phyloP scores from a whole-genome alignment of 1,140 invertebrate species.

The Leptinotarsa lineolata region DNA sequence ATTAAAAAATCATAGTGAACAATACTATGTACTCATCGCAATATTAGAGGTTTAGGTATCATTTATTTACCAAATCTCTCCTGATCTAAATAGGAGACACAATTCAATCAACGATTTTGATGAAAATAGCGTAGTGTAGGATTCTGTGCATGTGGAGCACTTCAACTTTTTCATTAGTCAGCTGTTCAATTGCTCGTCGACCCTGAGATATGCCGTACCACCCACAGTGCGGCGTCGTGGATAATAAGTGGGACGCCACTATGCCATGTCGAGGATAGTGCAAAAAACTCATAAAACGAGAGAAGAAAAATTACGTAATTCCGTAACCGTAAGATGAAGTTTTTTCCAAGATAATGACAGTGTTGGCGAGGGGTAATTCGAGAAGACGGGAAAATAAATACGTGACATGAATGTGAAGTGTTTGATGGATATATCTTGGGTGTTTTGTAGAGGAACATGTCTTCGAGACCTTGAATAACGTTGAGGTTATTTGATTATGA shows the following conservation, averaged over 20 bases:
- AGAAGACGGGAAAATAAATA: not conserved
- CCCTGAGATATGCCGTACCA: not conserved
- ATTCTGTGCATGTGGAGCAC: not conserved
- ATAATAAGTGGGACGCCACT: not conserved
- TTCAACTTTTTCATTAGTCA: slow-evolving; percentile 6
- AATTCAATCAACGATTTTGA: not conserved
- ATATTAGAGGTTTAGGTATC: too few species aligned
- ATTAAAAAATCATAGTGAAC: too few species aligned
- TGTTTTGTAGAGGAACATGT: too few species aligned
- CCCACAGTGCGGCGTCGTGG: not conserved
- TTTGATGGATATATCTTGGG: too few species aligned
- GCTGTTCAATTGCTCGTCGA: not conserved
- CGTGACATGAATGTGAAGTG: not conserved
- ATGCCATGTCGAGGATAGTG: not conserved
- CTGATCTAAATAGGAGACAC: too few species aligned
- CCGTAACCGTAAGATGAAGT: not conserved
- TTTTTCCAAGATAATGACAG: not conserved
- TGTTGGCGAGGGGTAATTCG: not conserved
- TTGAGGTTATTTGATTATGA: too few species aligned
- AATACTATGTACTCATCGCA: too few species aligned
- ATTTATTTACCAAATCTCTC: too few species aligned
- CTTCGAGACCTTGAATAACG: too few species aligned
- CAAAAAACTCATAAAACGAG: not conserved
- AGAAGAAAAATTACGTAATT: not conserved
- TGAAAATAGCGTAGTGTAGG: not conserved